Evolutionary conservation across 2,797 vertebrate genomes (phyloP).

Genomic region (Orestias chungarensis): DNA sequence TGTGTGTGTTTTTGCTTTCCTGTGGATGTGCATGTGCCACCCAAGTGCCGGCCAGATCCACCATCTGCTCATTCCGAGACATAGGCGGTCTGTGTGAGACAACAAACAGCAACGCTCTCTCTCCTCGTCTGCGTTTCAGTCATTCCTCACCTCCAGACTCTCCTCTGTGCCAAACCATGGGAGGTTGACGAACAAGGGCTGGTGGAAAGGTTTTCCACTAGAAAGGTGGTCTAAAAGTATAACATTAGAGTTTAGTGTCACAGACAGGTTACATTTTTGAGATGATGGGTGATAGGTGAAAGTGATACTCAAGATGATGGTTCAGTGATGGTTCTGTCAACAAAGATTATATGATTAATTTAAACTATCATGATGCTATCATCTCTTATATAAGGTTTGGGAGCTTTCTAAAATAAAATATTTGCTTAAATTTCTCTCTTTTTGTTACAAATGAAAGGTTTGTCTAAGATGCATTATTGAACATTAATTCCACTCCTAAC

Average conservation of each 20-base stretch:
- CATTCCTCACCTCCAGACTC: constrained; percentile 39
- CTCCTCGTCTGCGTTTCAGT: constrained; percentile 17
- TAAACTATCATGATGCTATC: not conserved
- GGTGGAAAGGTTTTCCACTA: not conserved
- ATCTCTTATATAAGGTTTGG: not conserved
- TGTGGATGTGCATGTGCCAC: constrained; percentile 71
- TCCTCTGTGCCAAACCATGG: constrained; percentile 31
- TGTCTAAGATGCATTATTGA: too few relatives aligned
- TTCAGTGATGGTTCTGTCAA: not conserved
- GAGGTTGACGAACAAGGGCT: constrained; percentile 8
- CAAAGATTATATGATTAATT: not conserved
- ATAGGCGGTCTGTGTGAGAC: constrained; percentile 70
- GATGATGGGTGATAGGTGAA: not conserved
- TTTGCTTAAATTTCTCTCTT: too few relatives aligned
- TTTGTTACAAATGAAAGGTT: too few relatives aligned
- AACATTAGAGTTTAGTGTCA: not conserved
- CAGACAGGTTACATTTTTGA: constrained; percentile 17
- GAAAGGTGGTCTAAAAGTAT: not conserved
- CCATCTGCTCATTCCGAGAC: constrained; percentile 81
- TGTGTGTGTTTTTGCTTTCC: constrained; percentile 67
- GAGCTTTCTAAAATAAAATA: not conserved
- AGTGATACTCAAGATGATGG: not conserved
- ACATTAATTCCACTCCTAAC: too few relatives aligned
- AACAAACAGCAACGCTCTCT: constrained; percentile 50
- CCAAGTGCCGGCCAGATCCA: constrained; percentile 70